Evolutionary conservation across 2,888 invertebrate species (phyloP), one percentile per base, ranked within the genome.

Genomic region (Eilema sororculum): DNA sequence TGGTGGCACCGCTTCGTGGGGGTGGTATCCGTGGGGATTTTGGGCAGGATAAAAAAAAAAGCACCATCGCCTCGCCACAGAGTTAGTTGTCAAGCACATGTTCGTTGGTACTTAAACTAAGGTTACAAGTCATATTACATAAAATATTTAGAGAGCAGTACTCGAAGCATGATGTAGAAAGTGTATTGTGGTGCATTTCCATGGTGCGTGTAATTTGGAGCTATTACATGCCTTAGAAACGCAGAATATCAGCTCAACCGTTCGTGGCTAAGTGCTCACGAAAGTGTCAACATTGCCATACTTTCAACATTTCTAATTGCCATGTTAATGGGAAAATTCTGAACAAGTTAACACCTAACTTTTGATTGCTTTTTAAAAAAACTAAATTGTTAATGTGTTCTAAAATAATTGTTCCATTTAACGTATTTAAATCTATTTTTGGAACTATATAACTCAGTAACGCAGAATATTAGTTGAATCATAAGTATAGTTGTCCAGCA

Each of bases 121-220:
- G 37, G 62, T 13, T 37, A 56, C 30, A 12, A 33, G 37, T 65
- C 33, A 59, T 30, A 57, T 56, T 57, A 30, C 58, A 63, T 66
- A 67, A 68, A 58, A 28, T 37, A 57, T 6, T 37, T 64, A 71
- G 63, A 67, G 52, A 68, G 72, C 62, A 72, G 46, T 74, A 57
- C 37, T 46, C 41, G 25, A 63, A 68, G 57, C 67, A 71, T 37
- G 60, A 37, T 75, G 76, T 77, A 84, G 86, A 86, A 86, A 84
- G 80, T 76, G 78, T 78, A 81, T 79, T 83, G 81, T 84, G 76
- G 79, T 81, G 75, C 68, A 78, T 86, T 84, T 77, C 80, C 86
- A 85, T 83, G 81, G 84, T 82, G 86, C 91, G 90, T 89, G 86
- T 87, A 90, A 90, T 90, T 88, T 80, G 79, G 82, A 72, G 74